phyloP scores from a whole-genome alignment of 2,888 invertebrate species.

The Tachina lurida region DNA sequence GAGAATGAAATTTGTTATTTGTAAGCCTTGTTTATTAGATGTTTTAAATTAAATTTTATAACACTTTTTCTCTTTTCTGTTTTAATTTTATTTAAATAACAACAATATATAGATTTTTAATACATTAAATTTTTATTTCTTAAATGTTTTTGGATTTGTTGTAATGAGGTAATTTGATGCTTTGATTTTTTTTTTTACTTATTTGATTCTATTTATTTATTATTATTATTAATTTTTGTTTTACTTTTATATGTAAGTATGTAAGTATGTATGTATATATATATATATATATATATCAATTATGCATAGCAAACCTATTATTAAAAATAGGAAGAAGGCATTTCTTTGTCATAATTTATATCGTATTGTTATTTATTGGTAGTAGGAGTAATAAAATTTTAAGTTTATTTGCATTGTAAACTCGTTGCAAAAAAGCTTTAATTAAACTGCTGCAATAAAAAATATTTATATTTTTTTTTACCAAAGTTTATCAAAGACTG shows the following conservation, averaged over 20 bases:
- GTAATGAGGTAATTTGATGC: constrained; percentile 71
- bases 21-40: constrained; percentile 53
- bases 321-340: constrained; percentile 71
- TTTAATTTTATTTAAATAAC: constrained; percentile 42
- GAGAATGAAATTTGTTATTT: neutral
- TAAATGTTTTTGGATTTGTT: constrained; percentile 68
- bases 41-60: constrained; percentile 26
- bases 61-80: constrained; percentile 33
- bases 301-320: constrained; percentile 68
- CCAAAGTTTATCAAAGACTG: constrained; percentile 13
- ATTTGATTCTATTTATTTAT: constrained; percentile 26
- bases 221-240: neutral
- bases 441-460: constrained; percentile 70
- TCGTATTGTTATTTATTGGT: constrained; percentile 13
- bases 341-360: constrained; percentile 54
- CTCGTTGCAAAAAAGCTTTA: constrained; percentile 68
- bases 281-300: too few relatives aligned
- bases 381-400: constrained; percentile 7
- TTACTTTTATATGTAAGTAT: neutral
- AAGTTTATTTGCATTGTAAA: constrained; percentile 50
- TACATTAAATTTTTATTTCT: constrained; percentile 51
- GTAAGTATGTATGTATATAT: constrained; percentile 47
- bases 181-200: constrained; percentile 69
- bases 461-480: constrained; percentile 39
- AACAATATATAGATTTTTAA: constrained; percentile 58